A percentile compares a stretch with the other conserved stretches of the same genome.
Evolutionary conservation across 2,888 invertebrate genomes (phyloP).

Genomic region (Acrobasis suavella): DNA sequence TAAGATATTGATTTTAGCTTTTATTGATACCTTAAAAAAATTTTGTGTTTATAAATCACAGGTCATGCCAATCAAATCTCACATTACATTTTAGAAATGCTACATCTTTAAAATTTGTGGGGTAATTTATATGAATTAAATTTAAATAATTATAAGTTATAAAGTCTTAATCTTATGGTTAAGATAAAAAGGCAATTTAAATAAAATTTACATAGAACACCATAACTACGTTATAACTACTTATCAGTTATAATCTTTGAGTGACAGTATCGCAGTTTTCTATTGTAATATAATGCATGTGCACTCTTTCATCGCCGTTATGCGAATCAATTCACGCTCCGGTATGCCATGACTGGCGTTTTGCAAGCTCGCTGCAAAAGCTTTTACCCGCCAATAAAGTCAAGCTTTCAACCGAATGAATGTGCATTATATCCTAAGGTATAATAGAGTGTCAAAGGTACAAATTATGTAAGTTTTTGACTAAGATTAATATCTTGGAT

Average conservation of each 20-base stretch:
- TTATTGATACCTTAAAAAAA: no score
- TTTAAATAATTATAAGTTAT: no score
- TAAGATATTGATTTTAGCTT: no score
- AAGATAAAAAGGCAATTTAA: no score
- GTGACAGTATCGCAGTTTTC: background rate
- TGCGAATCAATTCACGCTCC: slow-evolving; percentile 50
- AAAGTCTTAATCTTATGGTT: no score
- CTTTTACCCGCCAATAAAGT: slow-evolving; percentile 10
- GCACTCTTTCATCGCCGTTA: slow-evolving; percentile 51
- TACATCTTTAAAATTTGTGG: no score
- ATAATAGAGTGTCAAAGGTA: slow-evolving; percentile 2
- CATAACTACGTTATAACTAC: background rate
- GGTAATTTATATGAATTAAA: no score
- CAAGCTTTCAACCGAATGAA: slow-evolving; percentile 6
- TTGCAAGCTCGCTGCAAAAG: slow-evolving; percentile 34
- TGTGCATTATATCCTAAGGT: background rate
- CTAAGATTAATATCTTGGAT: background rate
- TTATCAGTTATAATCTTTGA: slow-evolving; percentile 8
- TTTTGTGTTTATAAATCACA: no score
- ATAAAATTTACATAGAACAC: no score
- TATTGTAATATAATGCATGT: slow-evolving; percentile 11
- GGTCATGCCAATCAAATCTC: no score
- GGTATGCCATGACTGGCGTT: slow-evolving; percentile 44
- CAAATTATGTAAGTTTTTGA: background rate
- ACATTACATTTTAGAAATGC: no score